Evolutionary conservation across 2,888 invertebrate species (phyloP), one percentile per base, ranked within the genome.

Genomic region (Panzeria rudis): DNA sequence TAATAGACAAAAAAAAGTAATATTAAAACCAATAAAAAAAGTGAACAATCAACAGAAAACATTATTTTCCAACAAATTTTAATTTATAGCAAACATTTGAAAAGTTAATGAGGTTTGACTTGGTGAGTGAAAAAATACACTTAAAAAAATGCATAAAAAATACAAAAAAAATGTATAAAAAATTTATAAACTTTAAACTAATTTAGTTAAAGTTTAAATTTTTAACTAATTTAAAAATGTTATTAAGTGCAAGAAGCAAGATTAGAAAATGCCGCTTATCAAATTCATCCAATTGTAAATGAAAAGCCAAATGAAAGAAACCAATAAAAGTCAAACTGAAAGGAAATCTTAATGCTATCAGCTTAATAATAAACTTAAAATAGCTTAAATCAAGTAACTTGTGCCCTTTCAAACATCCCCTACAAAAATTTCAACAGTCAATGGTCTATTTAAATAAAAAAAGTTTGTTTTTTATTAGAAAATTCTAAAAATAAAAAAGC

Each of bases 71-170:
- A 35, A 68, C 20, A 38, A 77, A 72, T 81, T 75, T 56, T 79
- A 81, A 86, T 82, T 75, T 84, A 73, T 62, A 32, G 32, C 77
- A 52, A 77, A 88, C 87, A 86, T 88, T 89, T 87, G 61, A 86
- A 86, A 88, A 89, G 88, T 90, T 90, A 90, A 90, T 89, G 90
- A 88, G 86, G 89, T 90, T 87, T 90, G 89, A 90, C 90, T 89
- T 32, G 23, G 17, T 44, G 15, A 35, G 17, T 0, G 3, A 35
- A 38, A 32, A 68, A 78, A 71, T 56, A 66, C 80, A 80, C 64
- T 20, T 15, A n/a, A 69, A 61, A 20, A 50, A 52, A 35, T 75
- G 4, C 4, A 0, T 6, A 5, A n/a, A 44, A 54, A 25, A 62
- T 52, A 32, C 8, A 15, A 11, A 38, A 71, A 72, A 72, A 35